Evolutionary conservation across 1,140 invertebrate species (phyloP), one percentile per base, ranked within the genome.

Genomic region (Spodoptera frugiperda): DNA sequence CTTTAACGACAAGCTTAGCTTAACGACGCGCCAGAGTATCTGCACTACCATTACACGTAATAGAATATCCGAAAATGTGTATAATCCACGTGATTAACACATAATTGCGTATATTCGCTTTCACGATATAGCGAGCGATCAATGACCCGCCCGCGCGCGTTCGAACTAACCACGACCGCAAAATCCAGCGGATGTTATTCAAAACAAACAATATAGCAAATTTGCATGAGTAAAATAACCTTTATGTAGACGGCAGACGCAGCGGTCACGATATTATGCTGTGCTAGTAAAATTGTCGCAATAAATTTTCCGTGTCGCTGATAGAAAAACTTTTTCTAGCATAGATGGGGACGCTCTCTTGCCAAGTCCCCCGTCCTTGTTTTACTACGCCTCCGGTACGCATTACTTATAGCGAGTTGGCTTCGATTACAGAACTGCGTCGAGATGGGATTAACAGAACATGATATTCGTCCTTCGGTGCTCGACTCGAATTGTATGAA

Each of bases 321-420:
- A 82, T 82, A 80, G 81, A 82, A 82, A 80, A 82, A 82, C 71
- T 82, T 82, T 78, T 80, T 48, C 71, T 61, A 76, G 73, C 55
- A 73, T 73, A 59, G 71, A 73, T 61, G 71, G 71, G 54, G 71
- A 49, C 65, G 72, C 54, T 54, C 68, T 72, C 68, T 72, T 76
- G 79, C 67, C 76, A 68, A 74, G 70, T 77, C 53, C 48, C 71
- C 71, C 71, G 71, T 59, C 55, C 71, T 54, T 73, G 21, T 59
- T 73, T 59, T 57, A 57, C 71, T 61, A 73, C 39, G 54, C 21
- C 71, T 61, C 55, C 44, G 17, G 54, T 59, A 77, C 75, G 75
- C 75, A 77, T 77, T 70, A 57, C 53, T 77, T 70, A 57, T 49
- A 77, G 53, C 46, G 63, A 70, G 63, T 77, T 77, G 53, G 65